phyloP scores from a whole-genome alignment of 2,113 vertebrate genomes.

The Caloenas nicobarica region DNA sequence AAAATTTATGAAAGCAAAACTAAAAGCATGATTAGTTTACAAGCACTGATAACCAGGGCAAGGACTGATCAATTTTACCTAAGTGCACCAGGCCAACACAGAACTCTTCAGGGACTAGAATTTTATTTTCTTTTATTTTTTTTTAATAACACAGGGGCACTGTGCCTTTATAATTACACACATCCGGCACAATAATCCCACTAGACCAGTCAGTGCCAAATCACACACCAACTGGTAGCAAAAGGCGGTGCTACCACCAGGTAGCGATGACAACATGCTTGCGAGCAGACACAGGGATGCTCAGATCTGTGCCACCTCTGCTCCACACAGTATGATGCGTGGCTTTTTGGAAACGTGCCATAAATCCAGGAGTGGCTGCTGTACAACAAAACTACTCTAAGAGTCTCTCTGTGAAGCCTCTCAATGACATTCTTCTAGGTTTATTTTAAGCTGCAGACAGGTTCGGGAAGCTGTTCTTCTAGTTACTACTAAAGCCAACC shows the following conservation, averaged over 20 bases:
- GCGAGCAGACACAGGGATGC: rapidly evolving
- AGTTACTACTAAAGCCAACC: not conserved
- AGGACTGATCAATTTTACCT: not conserved
- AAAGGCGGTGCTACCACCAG: not conserved
- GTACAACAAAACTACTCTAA: not conserved
- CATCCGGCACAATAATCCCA: not conserved
- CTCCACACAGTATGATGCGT: rapidly evolving
- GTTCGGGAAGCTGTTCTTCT: not conserved
- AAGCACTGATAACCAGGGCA: not conserved
- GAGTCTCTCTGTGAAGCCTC: not conserved
- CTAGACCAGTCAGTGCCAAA: not conserved
- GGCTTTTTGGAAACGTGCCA: not conserved
- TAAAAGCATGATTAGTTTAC: not conserved
- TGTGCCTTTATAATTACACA: not conserved
- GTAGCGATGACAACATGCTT: not conserved
- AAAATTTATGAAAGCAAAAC: not conserved
- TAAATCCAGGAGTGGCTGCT: not conserved
- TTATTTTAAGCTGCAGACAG: not conserved
- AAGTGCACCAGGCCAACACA: not conserved
- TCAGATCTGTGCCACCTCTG: not conserved
- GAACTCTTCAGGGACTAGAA: not conserved
- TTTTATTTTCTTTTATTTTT: not conserved
- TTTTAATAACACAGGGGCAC: not conserved
- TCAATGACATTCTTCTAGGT: not conserved
- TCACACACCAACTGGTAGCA: not conserved